A percentile compares a stretch with the other conserved stretches of the same genome.
phyloP scores from a whole-genome alignment of 2,113 vertebrate species.

The Dendropsophus ebraccatus region DNA sequence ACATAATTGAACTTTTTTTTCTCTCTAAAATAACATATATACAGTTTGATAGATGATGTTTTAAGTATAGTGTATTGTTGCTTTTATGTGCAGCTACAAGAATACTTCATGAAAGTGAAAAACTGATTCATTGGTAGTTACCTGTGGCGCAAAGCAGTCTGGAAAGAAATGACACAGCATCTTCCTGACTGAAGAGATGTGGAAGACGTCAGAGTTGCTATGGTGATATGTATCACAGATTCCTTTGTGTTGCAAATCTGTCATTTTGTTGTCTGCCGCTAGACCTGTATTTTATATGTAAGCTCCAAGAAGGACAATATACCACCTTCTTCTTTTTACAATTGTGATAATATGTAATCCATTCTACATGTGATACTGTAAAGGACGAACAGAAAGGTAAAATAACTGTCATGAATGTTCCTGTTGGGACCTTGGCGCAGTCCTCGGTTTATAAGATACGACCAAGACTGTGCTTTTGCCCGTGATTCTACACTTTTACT shows the following conservation, averaged over 20 bases:
- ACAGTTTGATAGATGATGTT: not conserved
- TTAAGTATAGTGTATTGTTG: not conserved
- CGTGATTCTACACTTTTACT: too few relatives aligned
- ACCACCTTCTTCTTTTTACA: not conserved
- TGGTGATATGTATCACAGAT: conserved; percentile 40
- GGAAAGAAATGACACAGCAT: conserved; percentile 4
- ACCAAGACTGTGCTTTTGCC: too few relatives aligned
- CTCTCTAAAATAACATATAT: too few relatives aligned
- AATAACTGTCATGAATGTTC: too few relatives aligned
- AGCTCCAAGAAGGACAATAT: not conserved
- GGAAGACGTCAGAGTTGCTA: conserved; percentile 22
- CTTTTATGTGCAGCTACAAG: not conserved
- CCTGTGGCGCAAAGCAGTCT: not conserved
- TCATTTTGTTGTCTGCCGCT: not conserved
- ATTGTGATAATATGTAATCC: not conserved
- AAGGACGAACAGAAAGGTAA: too few relatives aligned
- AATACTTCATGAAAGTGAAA: not conserved
- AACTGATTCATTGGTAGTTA: not conserved
- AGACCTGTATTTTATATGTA: not conserved
- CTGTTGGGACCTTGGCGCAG: too few relatives aligned
- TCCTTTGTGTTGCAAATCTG: conserved; percentile 32
- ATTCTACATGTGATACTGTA: not conserved
- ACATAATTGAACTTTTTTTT: too few relatives aligned
- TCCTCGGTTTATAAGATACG: too few relatives aligned
- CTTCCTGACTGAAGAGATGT: conserved; percentile 16